Conservation (phyloP, 2,888 invertebrate species). For the Caenorhabditis uteleia region DNA sequence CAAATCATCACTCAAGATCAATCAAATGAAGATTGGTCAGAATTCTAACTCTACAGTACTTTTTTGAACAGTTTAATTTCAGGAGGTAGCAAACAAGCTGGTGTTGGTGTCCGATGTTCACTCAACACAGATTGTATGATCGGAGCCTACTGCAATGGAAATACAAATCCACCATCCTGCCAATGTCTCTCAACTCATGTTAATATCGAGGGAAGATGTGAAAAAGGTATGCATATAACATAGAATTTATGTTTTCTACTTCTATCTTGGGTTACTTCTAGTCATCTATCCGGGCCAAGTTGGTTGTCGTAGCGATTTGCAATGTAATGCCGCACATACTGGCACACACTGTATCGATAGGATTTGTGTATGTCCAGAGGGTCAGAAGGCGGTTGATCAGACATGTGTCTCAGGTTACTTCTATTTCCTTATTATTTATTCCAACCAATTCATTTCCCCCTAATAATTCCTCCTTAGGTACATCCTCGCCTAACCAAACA, state of each 20-base stretch:
- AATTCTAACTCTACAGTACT: neutral
- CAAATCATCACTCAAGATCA: conserved; percentile 33
- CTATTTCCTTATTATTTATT: conserved; percentile 6
- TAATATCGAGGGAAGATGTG: conserved; percentile 64
- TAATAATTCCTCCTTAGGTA: conserved; percentile 14
- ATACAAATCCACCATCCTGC: conserved; percentile 66
- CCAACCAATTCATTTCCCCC: neutral
- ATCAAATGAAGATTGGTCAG: conserved; percentile 33
- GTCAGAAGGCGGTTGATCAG: conserved; percentile 66
- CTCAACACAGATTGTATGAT: conserved; percentile 68
- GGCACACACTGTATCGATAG: conserved; percentile 64
- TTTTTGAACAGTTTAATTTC: neutral
- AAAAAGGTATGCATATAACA: conserved; percentile 56
- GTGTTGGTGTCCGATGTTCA: conserved; percentile 65
- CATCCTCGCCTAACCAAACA: conserved; percentile 27
- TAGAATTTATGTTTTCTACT: neutral
- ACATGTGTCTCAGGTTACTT: conserved; percentile 68
- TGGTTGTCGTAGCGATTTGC: conserved; percentile 66
- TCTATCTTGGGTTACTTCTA: conserved; percentile 45
- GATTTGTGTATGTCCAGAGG: conserved; percentile 68
- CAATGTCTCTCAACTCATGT: conserved; percentile 70
- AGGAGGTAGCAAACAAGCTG: conserved; percentile 60
- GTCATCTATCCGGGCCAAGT: conserved; percentile 69
- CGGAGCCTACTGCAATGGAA: conserved; percentile 69
- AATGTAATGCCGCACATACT: conserved; percentile 66